Evolutionary conservation across 2,888 invertebrate species (phyloP).

Genomic region (Synanthedon tipuliformis): DNA sequence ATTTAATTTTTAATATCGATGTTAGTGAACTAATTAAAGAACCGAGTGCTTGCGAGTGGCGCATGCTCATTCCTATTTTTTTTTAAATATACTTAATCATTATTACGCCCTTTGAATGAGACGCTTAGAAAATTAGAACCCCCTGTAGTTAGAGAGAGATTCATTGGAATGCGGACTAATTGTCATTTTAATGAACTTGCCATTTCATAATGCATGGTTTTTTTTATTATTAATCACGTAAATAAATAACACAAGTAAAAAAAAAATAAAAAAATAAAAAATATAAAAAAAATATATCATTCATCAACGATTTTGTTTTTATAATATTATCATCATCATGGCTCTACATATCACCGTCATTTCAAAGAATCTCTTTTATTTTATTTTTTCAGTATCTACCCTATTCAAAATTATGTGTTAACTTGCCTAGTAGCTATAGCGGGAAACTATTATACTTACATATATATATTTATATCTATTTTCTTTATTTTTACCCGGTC

Average conservation of each 20-base stretch:
- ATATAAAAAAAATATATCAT: too few species aligned
- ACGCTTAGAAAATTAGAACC: constrained; percentile 46
- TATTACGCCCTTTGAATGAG: constrained; percentile 42
- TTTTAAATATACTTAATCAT: constrained; percentile 16
- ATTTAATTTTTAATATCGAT: constrained; percentile 28
- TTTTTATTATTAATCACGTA: neutral
- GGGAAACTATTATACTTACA: constrained; percentile 37
- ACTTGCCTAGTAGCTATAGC: constrained; percentile 71
- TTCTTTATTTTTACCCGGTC: constrained; percentile 45
- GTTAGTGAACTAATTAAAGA: constrained; percentile 38
- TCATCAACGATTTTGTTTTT: neutral
- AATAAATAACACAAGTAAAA: too few species aligned
- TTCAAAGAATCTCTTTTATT: constrained; percentile 57
- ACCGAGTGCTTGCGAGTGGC: constrained; percentile 45
- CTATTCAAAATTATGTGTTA: constrained; percentile 24
- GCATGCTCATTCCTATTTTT: constrained; percentile 31
- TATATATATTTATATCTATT: constrained; percentile 24
- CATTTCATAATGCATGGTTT: neutral
- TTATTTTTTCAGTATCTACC: neutral
- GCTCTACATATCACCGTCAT: constrained; percentile 15
- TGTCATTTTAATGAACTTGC: neutral
- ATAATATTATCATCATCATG: neutral
- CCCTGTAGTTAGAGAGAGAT: constrained; percentile 60
- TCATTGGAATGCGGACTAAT: constrained; percentile 45
- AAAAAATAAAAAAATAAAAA: too few species aligned